These are phyloP conservation scores for Galeruca laticollis DNA, from an alignment of 2,888 invertebrate genomes.

Conservation along the genomic window DNA sequence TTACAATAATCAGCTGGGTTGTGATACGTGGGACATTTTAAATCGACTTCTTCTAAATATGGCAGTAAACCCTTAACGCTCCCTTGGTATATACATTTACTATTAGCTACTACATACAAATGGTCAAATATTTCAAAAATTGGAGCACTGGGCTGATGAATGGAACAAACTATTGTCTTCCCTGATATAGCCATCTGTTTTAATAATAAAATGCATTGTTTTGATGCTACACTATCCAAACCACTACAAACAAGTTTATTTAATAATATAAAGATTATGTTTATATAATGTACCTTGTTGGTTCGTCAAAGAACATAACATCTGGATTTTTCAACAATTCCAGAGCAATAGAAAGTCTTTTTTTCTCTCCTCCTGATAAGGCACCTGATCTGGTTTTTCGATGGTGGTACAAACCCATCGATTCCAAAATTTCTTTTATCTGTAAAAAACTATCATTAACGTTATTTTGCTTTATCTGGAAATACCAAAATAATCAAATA, in stretches of 20 bases:
- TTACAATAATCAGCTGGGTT: slow-evolving; percentile 77
- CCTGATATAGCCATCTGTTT: slow-evolving; percentile 87
- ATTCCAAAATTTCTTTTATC: slow-evolving; percentile 84
- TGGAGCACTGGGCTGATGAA: slow-evolving; percentile 92
- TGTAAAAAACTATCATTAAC: slow-evolving; percentile 62
- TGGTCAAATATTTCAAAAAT: slow-evolving; percentile 91
- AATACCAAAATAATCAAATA: background rate
- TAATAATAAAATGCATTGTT: slow-evolving; percentile 83
- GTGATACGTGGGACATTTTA: slow-evolving; percentile 88
- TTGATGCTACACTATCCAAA: slow-evolving; percentile 84
- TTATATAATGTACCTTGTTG: slow-evolving; percentile 70
- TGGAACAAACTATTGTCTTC: slow-evolving; percentile 87
- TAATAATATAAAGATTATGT: no score
- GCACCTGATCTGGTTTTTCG: slow-evolving; percentile 76
- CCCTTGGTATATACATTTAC: slow-evolving; percentile 85
- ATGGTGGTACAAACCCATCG: slow-evolving; percentile 78
- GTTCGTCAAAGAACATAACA: slow-evolving; percentile 94
- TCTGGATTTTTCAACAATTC: slow-evolving; percentile 94
- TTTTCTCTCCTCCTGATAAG: slow-evolving; percentile 91
- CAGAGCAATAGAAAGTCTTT: slow-evolving; percentile 89
- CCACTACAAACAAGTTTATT: slow-evolving; percentile 73
- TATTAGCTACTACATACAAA: slow-evolving; percentile 85
- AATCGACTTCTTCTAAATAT: slow-evolving; percentile 77
- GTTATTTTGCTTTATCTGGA: slow-evolving; percentile 6
- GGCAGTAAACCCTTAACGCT: slow-evolving; percentile 81